Conservation (phyloP, 1,140 invertebrate species). For the Limonius californicus region DNA sequence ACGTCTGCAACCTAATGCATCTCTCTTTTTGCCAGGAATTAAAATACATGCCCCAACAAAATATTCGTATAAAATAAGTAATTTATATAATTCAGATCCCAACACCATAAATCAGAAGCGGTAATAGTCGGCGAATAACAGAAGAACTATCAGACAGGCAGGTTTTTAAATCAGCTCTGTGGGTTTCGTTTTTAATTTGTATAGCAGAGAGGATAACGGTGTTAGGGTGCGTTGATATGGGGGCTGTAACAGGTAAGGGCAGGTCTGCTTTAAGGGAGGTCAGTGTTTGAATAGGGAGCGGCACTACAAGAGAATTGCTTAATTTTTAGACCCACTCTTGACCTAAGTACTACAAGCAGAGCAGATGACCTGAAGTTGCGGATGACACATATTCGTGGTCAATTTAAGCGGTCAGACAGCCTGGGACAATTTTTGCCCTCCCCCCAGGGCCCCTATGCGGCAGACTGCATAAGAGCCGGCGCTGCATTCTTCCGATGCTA, state of each 20-base stretch:
- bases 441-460: not conserved
- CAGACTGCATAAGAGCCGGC: slow-evolving; percentile 20
- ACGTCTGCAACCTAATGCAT: not conserved
- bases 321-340: too few relatives aligned
- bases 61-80: not conserved
- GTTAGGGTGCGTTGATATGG: not conserved
- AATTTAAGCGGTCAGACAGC: slow-evolving; percentile 12
- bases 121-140: not conserved
- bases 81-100: not conserved
- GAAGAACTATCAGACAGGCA: slow-evolving; percentile 1
- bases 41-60: too few relatives aligned
- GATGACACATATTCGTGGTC: slow-evolving; percentile 5
- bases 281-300: too few relatives aligned
- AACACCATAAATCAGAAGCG: not conserved
- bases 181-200: slow-evolving; percentile 9
- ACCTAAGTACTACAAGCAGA: too few relatives aligned
- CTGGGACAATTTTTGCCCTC: slow-evolving; percentile 5
- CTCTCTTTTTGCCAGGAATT: not conserved
- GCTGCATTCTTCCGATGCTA: slow-evolving; percentile 29
- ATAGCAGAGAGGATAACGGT: not conserved
- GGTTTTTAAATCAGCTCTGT: not conserved
- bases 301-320: too few relatives aligned
- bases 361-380: not conserved
- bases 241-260: slow-evolving; percentile 1
- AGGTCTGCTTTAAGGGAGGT: not conserved